Evolutionary conservation across 2,797 vertebrate species (phyloP).

Genomic region (Momotus momota): DNA sequence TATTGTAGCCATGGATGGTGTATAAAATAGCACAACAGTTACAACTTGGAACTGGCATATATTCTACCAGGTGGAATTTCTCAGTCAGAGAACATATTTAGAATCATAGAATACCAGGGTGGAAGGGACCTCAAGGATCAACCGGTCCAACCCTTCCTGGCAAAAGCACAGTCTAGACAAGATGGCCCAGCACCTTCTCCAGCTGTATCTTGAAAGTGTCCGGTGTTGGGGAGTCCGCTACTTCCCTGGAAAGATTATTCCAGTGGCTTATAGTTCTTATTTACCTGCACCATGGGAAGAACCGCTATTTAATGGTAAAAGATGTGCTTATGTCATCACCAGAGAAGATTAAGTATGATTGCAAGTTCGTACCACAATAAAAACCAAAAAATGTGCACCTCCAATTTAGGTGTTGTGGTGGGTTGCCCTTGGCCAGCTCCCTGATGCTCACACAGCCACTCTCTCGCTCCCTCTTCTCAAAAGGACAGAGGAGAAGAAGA

Average conservation of each 20-base stretch:
- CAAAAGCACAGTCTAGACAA: neutral
- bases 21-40: neutral
- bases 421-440: neutral
- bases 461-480: neutral
- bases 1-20: neutral
- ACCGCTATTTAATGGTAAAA: neutral
- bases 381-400: rapidly evolving
- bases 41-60: neutral
- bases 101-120: neutral
- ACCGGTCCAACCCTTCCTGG: neutral
- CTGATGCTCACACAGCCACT: rapidly evolving
- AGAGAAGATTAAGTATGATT: neutral
- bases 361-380: neutral
- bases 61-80: neutral
- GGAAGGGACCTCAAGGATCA: neutral
- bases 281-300: neutral
- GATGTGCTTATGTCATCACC: neutral
- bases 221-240: neutral
- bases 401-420: neutral
- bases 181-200: neutral
- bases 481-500: neutral
- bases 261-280: neutral
- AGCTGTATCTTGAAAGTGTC: neutral
- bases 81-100: neutral
- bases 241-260: neutral